Conservation (phyloP, 2,888 invertebrate genomes). For the Sarcophaga rosellei region DNA sequence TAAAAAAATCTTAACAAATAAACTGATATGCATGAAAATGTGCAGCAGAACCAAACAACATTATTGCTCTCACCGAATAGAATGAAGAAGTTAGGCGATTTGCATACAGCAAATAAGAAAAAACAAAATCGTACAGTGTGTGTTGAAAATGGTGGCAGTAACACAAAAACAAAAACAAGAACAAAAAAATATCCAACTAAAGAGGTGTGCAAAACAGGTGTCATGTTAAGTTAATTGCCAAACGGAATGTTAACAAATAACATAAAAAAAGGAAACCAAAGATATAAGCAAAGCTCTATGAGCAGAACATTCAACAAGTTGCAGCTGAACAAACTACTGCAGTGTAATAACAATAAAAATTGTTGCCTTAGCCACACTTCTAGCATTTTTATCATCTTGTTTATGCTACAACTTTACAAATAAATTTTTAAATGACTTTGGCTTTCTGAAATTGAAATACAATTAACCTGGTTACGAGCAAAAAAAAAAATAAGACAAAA, state of each 20-base stretch:
- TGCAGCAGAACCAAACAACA: background rate
- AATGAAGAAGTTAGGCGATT: background rate
- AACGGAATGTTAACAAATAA: conserved; percentile 58
- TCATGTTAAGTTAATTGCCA: conserved; percentile 69
- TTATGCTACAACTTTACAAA: conserved; percentile 29
- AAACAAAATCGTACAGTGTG: conserved; percentile 5
- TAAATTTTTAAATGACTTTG: conserved; percentile 36
- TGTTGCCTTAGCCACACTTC: conserved; percentile 60
- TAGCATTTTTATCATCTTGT: conserved; percentile 10
- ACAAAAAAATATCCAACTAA: conserved; percentile 36
- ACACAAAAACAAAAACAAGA: conserved; percentile 22
- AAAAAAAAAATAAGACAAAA: background rate
- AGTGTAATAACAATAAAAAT: conserved; percentile 51
- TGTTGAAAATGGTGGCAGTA: conserved; percentile 29
- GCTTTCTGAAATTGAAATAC: conserved; percentile 65
- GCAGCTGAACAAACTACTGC: conserved; percentile 64
- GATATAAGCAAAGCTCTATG: conserved; percentile 17
- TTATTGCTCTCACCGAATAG: background rate
- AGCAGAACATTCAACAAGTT: conserved; percentile 51
- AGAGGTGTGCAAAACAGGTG: conserved; percentile 69
- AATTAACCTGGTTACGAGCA: conserved; percentile 64
- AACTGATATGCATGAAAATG: conserved; percentile 52
- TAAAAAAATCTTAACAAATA: conserved; percentile 35
- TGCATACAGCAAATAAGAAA: background rate
- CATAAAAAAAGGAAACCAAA: conserved; percentile 28